These are phyloP conservation scores for Plectrocnemia conspersa DNA, from an alignment of 1,140 invertebrate genomes.

Conservation along the genomic window DNA sequence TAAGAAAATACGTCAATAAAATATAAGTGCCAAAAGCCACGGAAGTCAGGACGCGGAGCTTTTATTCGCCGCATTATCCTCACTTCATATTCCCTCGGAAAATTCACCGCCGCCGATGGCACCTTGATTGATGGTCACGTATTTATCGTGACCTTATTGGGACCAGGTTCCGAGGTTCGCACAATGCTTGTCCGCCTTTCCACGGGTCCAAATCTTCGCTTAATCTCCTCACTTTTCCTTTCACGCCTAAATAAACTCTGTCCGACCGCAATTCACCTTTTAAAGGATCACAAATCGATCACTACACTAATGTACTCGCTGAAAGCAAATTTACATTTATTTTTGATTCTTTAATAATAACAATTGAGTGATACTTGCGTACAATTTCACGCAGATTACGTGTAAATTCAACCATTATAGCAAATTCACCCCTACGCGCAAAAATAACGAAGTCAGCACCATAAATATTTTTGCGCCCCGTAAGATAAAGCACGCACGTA, in stretches of 20 bases:
- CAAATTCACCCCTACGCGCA: conserved; percentile 10
- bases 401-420: background rate
- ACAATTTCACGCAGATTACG: background rate
- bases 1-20: too few relatives aligned
- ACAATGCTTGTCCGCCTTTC: background rate
- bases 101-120: background rate
- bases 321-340: too few relatives aligned
- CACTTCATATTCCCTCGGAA: conserved; percentile 7
- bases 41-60: too few relatives aligned
- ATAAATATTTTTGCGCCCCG: too few relatives aligned
- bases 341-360: too few relatives aligned
- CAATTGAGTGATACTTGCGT: conserved; percentile 4
- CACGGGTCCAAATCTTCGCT: conserved; percentile 5
- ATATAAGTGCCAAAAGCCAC: too few relatives aligned
- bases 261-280: conserved; percentile 9
- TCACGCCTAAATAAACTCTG: conserved; percentile 10
- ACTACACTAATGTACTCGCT: too few relatives aligned
- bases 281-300: conserved; percentile 4
- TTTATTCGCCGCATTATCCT: background rate
- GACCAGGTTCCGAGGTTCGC: background rate
- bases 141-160: conserved; percentile 20
- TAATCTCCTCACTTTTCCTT: conserved; percentile 8
- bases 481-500: conserved; percentile 14
- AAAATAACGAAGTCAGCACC: too few relatives aligned
- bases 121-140: conserved; percentile 19